Evolutionary conservation across 1,140 invertebrate genomes (phyloP).

Genomic region (Chelonus insularis): DNA sequence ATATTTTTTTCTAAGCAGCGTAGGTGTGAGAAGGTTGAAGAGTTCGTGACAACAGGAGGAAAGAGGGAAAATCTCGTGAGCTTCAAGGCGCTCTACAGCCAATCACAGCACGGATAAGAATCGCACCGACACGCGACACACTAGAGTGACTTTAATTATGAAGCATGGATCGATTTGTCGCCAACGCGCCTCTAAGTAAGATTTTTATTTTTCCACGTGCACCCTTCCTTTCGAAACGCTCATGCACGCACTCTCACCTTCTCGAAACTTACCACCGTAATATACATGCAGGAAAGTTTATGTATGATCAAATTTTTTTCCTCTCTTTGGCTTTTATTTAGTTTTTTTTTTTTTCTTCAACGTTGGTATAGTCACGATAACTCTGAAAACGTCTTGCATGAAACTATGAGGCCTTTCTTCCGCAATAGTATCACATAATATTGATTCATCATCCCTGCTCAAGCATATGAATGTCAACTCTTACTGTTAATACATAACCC

Average conservation of each 20-base stretch:
- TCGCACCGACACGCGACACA: conserved; percentile 39
- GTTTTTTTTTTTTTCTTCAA: neutral
- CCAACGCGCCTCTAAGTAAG: conserved; percentile 33
- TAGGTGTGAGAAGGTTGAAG: neutral
- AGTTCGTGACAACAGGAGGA: neutral
- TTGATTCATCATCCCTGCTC: too few relatives aligned
- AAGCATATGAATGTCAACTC: too few relatives aligned
- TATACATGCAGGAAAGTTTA: neutral
- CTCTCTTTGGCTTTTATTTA: neutral
- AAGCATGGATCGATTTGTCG: conserved; percentile 56
- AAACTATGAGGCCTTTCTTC: neutral
- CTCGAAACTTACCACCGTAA: conserved; percentile 11
- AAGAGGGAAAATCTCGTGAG: conserved; percentile 23
- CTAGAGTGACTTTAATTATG: conserved; percentile 53
- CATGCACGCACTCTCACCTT: conserved; percentile 34
- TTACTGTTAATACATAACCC: too few relatives aligned
- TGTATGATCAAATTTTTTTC: conserved; percentile 9
- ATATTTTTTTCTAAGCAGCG: too few relatives aligned
- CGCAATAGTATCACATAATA: neutral
- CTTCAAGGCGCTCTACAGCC: conserved; percentile 32
- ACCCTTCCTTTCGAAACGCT: conserved; percentile 21
- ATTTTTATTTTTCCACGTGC: conserved; percentile 5
- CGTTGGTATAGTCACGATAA: neutral
- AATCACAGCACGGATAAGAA: conserved; percentile 51
- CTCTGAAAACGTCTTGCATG: neutral